phyloP scores from a whole-genome alignment of 2,797 vertebrate genomes.

The Falco cherrug region DNA sequence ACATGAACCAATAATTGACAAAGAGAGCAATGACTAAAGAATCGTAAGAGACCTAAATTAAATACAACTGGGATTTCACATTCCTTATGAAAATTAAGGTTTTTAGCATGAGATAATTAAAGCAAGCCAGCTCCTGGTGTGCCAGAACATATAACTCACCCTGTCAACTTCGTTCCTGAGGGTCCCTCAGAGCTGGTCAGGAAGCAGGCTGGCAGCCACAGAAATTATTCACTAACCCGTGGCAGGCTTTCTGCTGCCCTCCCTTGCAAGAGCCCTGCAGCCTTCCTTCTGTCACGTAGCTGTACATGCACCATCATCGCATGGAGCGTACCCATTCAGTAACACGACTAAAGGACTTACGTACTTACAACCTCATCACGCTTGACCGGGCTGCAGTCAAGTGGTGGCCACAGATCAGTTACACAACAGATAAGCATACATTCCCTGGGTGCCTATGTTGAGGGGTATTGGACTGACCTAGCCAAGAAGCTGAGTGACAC shows the following conservation, averaged over 20 bases:
- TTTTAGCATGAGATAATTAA: conserved; percentile 28
- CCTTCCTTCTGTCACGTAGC: background rate
- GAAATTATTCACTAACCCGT: background rate
- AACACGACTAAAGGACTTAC: rapidly evolving
- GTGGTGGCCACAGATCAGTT: background rate
- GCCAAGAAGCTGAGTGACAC: background rate
- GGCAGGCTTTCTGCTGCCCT: background rate
- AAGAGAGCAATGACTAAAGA: background rate
- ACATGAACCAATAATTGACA: background rate
- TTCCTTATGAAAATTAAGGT: conserved; percentile 23
- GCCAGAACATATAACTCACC: conserved; percentile 12
- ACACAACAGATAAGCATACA: too few species aligned
- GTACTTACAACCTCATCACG: rapidly evolving
- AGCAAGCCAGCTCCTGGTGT: background rate
- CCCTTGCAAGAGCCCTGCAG: background rate
- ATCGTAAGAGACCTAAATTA: background rate
- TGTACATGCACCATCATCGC: rapidly evolving
- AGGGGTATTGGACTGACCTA: background rate
- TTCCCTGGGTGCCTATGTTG: background rate
- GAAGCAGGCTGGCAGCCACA: background rate
- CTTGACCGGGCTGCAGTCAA: rapidly evolving
- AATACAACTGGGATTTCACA: conserved; percentile 9
- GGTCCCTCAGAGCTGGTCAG: background rate
- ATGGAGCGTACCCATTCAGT: rapidly evolving
- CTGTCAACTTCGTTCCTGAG: background rate